These are phyloP conservation scores for Salvelinus namaycush DNA, from an alignment of 2,113 vertebrate species.

Conservation along the genomic window DNA sequence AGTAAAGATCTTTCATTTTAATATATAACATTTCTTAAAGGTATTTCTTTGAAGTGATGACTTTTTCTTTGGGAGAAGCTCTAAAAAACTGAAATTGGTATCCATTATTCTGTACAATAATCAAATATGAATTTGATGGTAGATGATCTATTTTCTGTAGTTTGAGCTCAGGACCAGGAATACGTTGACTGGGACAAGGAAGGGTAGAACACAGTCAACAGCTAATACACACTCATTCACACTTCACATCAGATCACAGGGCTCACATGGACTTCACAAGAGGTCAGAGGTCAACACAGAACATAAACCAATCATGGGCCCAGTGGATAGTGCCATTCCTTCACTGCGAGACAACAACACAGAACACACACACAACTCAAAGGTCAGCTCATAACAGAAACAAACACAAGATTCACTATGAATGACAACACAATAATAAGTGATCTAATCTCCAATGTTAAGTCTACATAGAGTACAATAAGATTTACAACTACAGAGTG, in stretches of 20 bases:
- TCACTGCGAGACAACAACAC: neutral
- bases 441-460: neutral
- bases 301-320: neutral
- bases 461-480: neutral
- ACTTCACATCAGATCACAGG: neutral
- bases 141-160: neutral
- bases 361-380: neutral
- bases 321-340: neutral
- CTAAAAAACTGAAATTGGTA: too few relatives aligned
- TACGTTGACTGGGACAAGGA: neutral
- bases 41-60: too few relatives aligned
- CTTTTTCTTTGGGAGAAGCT: too few relatives aligned
- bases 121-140: neutral
- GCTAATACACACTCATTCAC: neutral
- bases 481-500: neutral
- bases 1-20: too few relatives aligned
- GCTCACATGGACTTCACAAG: neutral
- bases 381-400: neutral
- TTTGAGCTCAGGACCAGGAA: neutral
- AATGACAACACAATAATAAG: neutral
- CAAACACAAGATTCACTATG: neutral
- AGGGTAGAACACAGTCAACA: neutral
- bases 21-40: too few relatives aligned
- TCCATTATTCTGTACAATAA: neutral
- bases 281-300: conserved; percentile 1